Evolutionary conservation across 2,888 invertebrate genomes (phyloP).

Genomic region (Lochmaea capreae): DNA sequence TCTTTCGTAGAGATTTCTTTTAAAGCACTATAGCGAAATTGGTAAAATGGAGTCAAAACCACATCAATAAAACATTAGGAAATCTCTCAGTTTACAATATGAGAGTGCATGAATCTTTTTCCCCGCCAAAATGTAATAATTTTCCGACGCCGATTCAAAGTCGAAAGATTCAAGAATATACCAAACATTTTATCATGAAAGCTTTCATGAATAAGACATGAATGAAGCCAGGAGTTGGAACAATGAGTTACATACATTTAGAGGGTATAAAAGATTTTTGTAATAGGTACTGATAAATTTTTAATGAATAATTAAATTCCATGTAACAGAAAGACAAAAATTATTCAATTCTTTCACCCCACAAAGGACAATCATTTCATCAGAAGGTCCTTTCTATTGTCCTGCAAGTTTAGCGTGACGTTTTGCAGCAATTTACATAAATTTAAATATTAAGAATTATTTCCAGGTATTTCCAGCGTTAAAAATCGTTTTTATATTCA

Average conservation of each 20-base stretch:
- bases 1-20: not conserved
- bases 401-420: not conserved
- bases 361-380: not conserved
- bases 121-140: conserved; percentile 26
- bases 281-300: not conserved
- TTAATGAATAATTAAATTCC: conserved; percentile 49
- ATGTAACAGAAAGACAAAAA: not conserved
- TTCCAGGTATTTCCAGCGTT: too few relatives aligned
- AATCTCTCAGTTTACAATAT: conserved; percentile 11
- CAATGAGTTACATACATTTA: conserved; percentile 21
- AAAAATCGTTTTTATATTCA: too few relatives aligned
- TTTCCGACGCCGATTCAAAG: conserved; percentile 20
- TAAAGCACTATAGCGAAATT: not conserved
- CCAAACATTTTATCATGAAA: conserved; percentile 33
- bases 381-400: not conserved
- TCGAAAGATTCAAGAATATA: conserved; percentile 28
- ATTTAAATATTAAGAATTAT: not conserved
- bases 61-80: conserved; percentile 9
- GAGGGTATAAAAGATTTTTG: not conserved
- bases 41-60: not conserved
- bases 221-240: conserved; percentile 42
- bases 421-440: not conserved
- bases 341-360: not conserved
- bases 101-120: conserved; percentile 15
- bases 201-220: conserved; percentile 33